These are phyloP conservation scores for Aphrophora alni DNA, from an alignment of 2,888 invertebrate species.

Conservation along the genomic window DNA sequence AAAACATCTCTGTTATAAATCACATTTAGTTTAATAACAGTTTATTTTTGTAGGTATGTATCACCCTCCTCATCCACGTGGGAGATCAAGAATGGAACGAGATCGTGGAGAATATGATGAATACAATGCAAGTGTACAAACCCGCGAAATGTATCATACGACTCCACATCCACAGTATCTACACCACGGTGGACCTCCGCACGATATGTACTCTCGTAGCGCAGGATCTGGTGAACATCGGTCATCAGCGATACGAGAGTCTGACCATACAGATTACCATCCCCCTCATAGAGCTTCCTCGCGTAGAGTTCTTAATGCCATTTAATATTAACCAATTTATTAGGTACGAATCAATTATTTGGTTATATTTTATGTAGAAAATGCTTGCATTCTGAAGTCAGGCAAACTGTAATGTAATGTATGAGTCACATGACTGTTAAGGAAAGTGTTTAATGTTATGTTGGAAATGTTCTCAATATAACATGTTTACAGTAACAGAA, in stretches of 20 bases:
- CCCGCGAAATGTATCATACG: slow-evolving; percentile 46
- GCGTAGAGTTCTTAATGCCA: slow-evolving; percentile 75
- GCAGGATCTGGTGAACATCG: slow-evolving; percentile 11
- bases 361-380: slow-evolving; percentile 15
- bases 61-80: slow-evolving; percentile 54
- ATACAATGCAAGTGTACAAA: slow-evolving; percentile 41
- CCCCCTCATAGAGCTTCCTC: slow-evolving; percentile 65
- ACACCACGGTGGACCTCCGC: slow-evolving; percentile 55
- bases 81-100: slow-evolving; percentile 56
- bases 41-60: slow-evolving; percentile 43
- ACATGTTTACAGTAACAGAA: no score
- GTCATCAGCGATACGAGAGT: slow-evolving; percentile 44
- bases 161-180: slow-evolving; percentile 49
- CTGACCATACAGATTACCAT: slow-evolving; percentile 57
- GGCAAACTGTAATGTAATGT: background rate
- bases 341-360: slow-evolving; percentile 32
- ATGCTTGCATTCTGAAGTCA: background rate
- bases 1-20: no score
- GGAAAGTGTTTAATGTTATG: no score
- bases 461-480: no score
- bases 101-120: slow-evolving; percentile 52
- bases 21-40: no score
- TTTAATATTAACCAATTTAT: slow-evolving; percentile 63
- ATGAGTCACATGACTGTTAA: no score
- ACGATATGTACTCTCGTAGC: slow-evolving; percentile 43